These are phyloP conservation scores for Crioceris asparagi DNA, from an alignment of 2,888 invertebrate species.

Conservation along the genomic window DNA sequence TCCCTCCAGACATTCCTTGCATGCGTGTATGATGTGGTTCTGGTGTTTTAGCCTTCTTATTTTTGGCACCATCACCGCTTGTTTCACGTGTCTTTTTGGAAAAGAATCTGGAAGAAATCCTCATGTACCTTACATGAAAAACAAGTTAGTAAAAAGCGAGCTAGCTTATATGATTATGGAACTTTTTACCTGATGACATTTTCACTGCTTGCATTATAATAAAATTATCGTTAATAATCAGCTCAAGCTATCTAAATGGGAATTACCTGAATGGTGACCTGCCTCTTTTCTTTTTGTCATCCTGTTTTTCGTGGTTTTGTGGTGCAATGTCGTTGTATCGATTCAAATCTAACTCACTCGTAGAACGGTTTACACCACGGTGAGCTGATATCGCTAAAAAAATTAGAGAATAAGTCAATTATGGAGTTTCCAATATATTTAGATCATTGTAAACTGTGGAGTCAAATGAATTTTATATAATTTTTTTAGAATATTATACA, in stretches of 20 bases:
- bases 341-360: slow-evolving; percentile 68
- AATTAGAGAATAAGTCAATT: no score
- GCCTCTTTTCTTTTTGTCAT: slow-evolving; percentile 58
- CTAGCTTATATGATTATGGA: no score
- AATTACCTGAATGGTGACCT: slow-evolving; percentile 80
- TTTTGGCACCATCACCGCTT: slow-evolving; percentile 53
- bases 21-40: slow-evolving; percentile 40
- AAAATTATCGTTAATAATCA: no score
- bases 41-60: slow-evolving; percentile 59
- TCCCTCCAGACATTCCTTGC: slow-evolving; percentile 18
- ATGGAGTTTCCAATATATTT: no score
- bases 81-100: slow-evolving; percentile 59
- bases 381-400: no score
- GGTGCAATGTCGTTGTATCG: slow-evolving; percentile 50
- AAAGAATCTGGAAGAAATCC: slow-evolving; percentile 70
- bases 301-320: slow-evolving; percentile 25
- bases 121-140: no score
- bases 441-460: no score
- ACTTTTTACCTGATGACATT: no score
- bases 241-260: not conserved
- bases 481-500: no score
- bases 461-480: no score
- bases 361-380: slow-evolving; percentile 53
- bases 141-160: no score
- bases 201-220: slow-evolving; percentile 41